phyloP scores from a whole-genome alignment of 2,113 vertebrate species.

The Odontophorus gujanensis region DNA sequence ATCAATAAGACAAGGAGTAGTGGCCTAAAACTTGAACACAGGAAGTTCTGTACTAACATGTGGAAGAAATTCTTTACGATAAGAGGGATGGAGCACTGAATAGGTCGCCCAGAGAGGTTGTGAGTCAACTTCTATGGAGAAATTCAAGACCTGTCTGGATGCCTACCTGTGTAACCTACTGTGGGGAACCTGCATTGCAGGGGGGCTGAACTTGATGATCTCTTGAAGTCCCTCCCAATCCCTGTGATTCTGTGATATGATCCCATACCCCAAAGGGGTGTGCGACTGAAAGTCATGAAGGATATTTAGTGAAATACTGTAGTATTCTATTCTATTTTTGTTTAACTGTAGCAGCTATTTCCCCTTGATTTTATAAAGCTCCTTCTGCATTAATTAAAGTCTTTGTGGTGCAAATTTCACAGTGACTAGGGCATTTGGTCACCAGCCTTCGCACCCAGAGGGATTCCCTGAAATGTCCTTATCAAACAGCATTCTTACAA shows the following conservation, averaged over 20 bases:
- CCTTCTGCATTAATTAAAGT: neutral
- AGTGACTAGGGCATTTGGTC: neutral
- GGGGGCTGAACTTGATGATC: too few relatives aligned
- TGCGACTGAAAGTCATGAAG: neutral
- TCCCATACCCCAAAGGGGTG: neutral
- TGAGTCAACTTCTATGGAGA: too few relatives aligned
- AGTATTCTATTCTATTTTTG: neutral
- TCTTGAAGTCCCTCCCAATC: too few relatives aligned
- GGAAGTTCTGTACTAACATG: too few relatives aligned
- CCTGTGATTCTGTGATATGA: neutral
- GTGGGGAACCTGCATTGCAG: too few relatives aligned
- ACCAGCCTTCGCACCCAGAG: neutral
- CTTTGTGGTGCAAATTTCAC: neutral
- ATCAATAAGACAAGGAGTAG: too few relatives aligned
- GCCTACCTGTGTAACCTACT: too few relatives aligned
- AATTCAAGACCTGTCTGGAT: too few relatives aligned
- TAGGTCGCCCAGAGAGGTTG: too few relatives aligned
- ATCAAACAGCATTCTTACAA: neutral
- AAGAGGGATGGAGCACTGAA: too few relatives aligned
- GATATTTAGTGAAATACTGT: neutral
- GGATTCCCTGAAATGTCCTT: neutral
- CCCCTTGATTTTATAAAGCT: neutral
- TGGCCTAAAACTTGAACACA: too few relatives aligned
- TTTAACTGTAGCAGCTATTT: neutral
- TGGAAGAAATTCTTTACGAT: too few relatives aligned